Evolutionary conservation across 2,888 invertebrate species (phyloP), one percentile per base, ranked within the genome.

Genomic region (Xanthia togata): DNA sequence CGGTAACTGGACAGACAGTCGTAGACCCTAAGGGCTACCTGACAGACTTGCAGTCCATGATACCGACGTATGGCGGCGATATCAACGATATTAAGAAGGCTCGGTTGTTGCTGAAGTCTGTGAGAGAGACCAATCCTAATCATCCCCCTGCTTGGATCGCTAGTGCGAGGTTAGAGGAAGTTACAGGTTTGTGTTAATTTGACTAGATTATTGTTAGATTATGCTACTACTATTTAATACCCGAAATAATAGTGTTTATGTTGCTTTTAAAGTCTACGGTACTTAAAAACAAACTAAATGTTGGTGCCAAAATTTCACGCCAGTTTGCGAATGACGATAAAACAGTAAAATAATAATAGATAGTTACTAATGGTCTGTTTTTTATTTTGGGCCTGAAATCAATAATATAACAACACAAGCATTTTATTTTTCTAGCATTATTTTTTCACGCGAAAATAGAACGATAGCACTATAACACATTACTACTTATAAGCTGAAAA

Each of bases 131-230:
- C 0, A 99, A 99, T 96, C 99, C 99, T 0, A 99, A 99, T 93
- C 99, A 99, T 97, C 99, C 99, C 0, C 99, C 99, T 0, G 99
- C 99, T 12, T 99, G 99, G 99, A 99, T 99, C 88, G 99, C 99
- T 20, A 99, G 99, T 84, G 99, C 99, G 0, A 97, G 99, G 84
- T 97, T 99, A 73, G 99, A 99, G 94, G 99, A 99, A 97, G 99
- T 99, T 12, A 99, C 99, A 41, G 99, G 99, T 87, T 98, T 98
- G 94, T 97, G 97, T 62, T 4, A 31, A 57, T 55, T 53, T 17
- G 26, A 64, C 17, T 6, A 3, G 0, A 23, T 47, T 65, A 55
- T 53, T 53, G 20, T 53, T 9, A 53, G 9, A 53, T 9, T 53
- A 53, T 53, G 50, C 44, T 44, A 44, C 44, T 41, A 41, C 41